Conservation (phyloP, 2,797 vertebrate species). For the Sciurus carolinensis region DNA sequence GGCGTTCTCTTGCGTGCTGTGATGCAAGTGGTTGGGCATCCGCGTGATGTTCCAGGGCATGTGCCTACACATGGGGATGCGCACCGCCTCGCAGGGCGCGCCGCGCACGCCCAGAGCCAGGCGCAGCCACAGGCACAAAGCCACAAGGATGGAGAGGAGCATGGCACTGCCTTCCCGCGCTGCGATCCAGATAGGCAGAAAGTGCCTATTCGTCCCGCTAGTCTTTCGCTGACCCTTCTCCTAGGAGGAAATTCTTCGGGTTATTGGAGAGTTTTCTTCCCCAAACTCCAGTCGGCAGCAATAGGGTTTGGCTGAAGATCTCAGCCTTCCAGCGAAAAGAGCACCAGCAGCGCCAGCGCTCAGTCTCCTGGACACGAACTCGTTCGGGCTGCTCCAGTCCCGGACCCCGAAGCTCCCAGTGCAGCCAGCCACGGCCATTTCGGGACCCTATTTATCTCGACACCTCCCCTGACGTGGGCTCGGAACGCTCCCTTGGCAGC, state of each 20-base stretch:
- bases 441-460: constrained; percentile 88
- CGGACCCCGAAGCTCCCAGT: constrained; percentile 31
- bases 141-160: constrained; percentile 82
- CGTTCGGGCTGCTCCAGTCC: constrained; percentile 28
- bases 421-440: constrained; percentile 85
- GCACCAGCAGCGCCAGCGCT: background rate
- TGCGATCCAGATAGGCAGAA: background rate
- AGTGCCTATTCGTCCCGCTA: background rate
- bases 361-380: background rate
- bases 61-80: constrained; percentile 91
- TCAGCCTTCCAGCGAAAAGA: background rate
- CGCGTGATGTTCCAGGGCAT: constrained; percentile 94
- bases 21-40: constrained; percentile 93
- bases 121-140: constrained; percentile 88
- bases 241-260: background rate
- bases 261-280: background rate
- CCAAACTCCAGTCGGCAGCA: background rate
- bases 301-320: background rate
- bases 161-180: constrained; percentile 67
- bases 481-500: constrained; percentile 75
- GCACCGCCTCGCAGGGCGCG: constrained; percentile 91
- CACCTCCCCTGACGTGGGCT: constrained; percentile 88
- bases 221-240: background rate
- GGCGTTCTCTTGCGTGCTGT: constrained; percentile 93
- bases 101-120: constrained; percentile 88